A percentile compares a stretch with the other conserved stretches of the same genome.
phyloP scores from a whole-genome alignment of 1,140 invertebrate genomes.

The Drosophila kanapiae region DNA sequence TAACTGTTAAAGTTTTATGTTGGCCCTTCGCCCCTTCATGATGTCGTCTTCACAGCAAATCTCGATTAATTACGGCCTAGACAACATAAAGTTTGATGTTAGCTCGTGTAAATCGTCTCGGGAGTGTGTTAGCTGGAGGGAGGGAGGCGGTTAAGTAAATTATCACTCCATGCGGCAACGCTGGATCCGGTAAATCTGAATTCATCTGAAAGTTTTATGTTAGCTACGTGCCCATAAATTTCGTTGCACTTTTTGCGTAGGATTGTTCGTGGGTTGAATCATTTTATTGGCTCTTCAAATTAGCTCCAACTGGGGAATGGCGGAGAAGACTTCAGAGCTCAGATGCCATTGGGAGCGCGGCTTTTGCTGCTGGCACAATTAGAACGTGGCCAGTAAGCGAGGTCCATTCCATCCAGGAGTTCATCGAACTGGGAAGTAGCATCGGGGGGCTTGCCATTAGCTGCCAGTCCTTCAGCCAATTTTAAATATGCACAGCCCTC shows the following conservation, averaged over 20 bases:
- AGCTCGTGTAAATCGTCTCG: conserved; percentile 60
- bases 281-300: conserved; percentile 54
- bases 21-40: background rate
- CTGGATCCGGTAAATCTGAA: conserved; percentile 4
- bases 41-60: conserved; percentile 34
- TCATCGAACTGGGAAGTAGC: conserved; percentile 19
- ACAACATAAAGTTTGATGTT: conserved; percentile 74
- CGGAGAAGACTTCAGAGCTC: background rate
- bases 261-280: conserved; percentile 43
- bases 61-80: conserved; percentile 71
- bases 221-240: conserved; percentile 73
- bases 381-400: conserved; percentile 53
- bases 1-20: conserved; percentile 36
- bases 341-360: background rate
- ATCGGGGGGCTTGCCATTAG: conserved; percentile 18
- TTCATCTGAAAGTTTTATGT: conserved; percentile 58
- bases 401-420: conserved; percentile 3
- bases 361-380: conserved; percentile 58
- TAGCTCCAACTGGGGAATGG: conserved; percentile 1
- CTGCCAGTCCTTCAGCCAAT: conserved; percentile 48
- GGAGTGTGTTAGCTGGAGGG: conserved; percentile 37
- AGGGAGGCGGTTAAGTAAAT: conserved; percentile 52
- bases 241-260: conserved; percentile 38
- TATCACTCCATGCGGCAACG: conserved; percentile 53
- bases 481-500: conserved; percentile 51